Percentiles rank a stretch among this genome's conserved stretches.
These are phyloP conservation scores for Thryonomys swinderianus DNA, from an alignment of 2,113 vertebrate genomes.

Conservation along the genomic window DNA sequence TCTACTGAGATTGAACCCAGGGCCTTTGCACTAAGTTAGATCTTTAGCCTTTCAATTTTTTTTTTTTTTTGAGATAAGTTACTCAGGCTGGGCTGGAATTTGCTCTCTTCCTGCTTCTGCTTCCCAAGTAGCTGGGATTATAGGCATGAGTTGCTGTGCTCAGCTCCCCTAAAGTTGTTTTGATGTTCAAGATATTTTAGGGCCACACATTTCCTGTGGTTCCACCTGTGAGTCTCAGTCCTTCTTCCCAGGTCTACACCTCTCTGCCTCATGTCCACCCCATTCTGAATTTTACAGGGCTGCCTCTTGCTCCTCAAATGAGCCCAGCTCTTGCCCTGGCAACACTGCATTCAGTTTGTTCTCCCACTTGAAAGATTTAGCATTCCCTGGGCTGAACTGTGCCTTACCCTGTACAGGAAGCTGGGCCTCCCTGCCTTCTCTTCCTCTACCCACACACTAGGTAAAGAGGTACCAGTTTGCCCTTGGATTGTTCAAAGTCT, in stretches of 20 bases:
- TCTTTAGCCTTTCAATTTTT: background rate
- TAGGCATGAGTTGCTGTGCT: background rate
- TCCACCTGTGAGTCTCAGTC: background rate
- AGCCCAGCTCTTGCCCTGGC: background rate
- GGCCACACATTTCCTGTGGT: background rate
- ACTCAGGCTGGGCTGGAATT: background rate
- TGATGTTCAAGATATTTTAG: background rate
- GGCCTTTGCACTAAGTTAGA: background rate
- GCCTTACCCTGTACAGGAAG: background rate
- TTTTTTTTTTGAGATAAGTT: background rate
- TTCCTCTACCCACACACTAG: background rate
- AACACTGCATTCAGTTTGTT: background rate
- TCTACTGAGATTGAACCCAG: background rate
- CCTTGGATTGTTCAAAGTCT: background rate
- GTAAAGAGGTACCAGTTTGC: background rate
- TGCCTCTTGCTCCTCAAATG: background rate
- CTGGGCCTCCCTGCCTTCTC: too few relatives aligned
- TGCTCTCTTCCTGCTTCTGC: background rate
- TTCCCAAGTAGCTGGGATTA: background rate
- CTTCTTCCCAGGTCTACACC: background rate
- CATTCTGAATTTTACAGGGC: too few relatives aligned
- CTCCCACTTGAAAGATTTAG: background rate
- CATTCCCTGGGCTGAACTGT: background rate
- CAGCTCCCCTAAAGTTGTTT: background rate
- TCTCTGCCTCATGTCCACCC: background rate